Percentiles rank a stretch among this genome's conserved stretches.
Conservation (phyloP, 2,113 vertebrate species). For the Crotalus helleri region DNA sequence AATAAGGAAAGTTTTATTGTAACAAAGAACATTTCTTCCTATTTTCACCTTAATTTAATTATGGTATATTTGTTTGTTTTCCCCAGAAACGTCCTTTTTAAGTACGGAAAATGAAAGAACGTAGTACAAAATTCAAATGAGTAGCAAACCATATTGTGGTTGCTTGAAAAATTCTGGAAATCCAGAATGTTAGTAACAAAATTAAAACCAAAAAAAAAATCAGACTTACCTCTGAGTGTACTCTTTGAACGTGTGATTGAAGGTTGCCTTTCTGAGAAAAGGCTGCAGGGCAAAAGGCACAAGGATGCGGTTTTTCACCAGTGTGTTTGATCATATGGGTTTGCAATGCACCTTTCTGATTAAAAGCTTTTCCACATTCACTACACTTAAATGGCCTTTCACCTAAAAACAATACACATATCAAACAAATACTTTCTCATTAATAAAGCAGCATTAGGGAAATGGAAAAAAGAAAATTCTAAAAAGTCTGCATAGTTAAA, state of each 20-base stretch:
- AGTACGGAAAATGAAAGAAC: not conserved
- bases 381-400: conserved; percentile 91
- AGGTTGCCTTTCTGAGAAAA: conserved; percentile 99
- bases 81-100: not conserved
- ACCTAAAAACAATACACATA: conserved; percentile 65
- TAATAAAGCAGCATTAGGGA: not conserved
- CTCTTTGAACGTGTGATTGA: conserved; percentile 94
- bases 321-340: conserved; percentile 98
- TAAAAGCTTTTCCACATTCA: conserved; percentile 94
- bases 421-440: not conserved
- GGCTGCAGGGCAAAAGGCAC: conserved; percentile 92
- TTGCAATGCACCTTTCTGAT: conserved; percentile 99
- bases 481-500: not conserved
- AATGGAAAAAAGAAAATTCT: not conserved
- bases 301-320: conserved; percentile 94
- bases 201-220: not conserved
- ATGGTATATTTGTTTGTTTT: not conserved
- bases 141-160: not conserved
- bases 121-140: not conserved
- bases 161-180: conserved; percentile 1
- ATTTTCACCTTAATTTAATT: not conserved
- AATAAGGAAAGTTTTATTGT: not conserved
- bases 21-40: not conserved
- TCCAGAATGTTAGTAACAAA: conserved; percentile 1
- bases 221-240: conserved; percentile 90